Conservation (phyloP, 2,888 invertebrate species). For the Drosophila hamatofila region DNA sequence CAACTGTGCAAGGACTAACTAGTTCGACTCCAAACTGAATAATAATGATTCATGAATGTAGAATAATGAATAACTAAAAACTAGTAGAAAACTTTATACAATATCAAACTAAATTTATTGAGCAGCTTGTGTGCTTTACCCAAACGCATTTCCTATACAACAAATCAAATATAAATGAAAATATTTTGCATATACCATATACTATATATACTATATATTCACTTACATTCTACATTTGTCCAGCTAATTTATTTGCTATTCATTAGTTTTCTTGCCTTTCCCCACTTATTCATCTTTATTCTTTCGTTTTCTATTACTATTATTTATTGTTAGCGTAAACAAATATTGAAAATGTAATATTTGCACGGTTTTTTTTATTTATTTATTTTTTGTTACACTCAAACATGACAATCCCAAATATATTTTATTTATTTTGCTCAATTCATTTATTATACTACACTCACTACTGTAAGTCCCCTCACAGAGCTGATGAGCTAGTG, state of each 20-base stretch:
- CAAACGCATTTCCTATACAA: not conserved
- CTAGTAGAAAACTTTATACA: not conserved
- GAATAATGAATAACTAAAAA: not conserved
- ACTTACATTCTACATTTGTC: not conserved
- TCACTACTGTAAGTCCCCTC: conserved; percentile 41
- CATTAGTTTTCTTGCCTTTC: not conserved
- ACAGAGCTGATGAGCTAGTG: not conserved
- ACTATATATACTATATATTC: not conserved
- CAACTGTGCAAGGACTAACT: conserved; percentile 3
- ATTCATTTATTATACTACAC: conserved; percentile 2
- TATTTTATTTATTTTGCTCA: conserved; percentile 24
- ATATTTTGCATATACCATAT: not conserved
- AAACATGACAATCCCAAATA: conserved; percentile 34
- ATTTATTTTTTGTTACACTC: not conserved
- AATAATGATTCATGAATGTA: not conserved
- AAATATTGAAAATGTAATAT: conserved; percentile 14
- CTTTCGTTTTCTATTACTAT: not conserved
- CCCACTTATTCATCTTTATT: not conserved
- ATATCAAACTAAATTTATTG: not conserved
- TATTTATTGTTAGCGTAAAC: conserved; percentile 3
- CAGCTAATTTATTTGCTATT: not conserved
- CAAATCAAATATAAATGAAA: not conserved
- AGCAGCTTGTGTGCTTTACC: not conserved
- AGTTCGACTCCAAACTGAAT: not conserved
- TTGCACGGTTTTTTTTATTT: conserved; percentile 6